Evolutionary conservation across 2,888 invertebrate species (phyloP), one percentile per base, ranked within the genome.

Genomic region (Ctenicera cuprea): DNA sequence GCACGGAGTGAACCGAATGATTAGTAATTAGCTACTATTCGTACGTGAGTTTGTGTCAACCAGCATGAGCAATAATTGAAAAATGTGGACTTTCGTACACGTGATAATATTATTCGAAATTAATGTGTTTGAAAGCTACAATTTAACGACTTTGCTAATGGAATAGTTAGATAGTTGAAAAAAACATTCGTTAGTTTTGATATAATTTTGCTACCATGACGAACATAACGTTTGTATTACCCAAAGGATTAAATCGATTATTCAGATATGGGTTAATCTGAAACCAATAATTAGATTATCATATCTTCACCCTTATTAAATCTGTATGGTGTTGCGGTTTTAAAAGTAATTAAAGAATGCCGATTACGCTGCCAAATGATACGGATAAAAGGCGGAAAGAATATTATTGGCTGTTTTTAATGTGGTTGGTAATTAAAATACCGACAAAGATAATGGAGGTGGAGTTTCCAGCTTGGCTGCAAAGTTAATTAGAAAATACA

Each of bases 401-500:
- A 74, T 74, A 74, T 74, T 74, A 74, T 74, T 74, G 74, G 74
- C 67, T 63, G 74, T 74, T 74, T 74, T 74, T 74, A 67, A 71
- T 71, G 70, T 67, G 66, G 71, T 57, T 67, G 66, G 45, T 74
- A 74, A 74, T 74, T 74, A 74, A 74, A 74, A 74, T 74, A 71
- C 74, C 71, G 74, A 50, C 66, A 63, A 74, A 71, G 71, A 74
- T 74, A 74, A 74, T 74, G 63, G 74, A 71, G 70, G 74, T 74
- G 68, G 71, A 74, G 67, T 75, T 74, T 72, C 71, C 57, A 75
- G 71, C 75, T 67, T 68, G 75, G 68, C 69, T 72, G 71, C 64
- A 74, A 73, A 76, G 73, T 76, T 76, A 76, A 76, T 76, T 76
- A 76, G 67, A 70, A 76, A 76, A 73, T 73, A 71, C 73, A 74